Conservation (phyloP, 1,140 invertebrate genomes). For the Leptinotarsa texana region DNA sequence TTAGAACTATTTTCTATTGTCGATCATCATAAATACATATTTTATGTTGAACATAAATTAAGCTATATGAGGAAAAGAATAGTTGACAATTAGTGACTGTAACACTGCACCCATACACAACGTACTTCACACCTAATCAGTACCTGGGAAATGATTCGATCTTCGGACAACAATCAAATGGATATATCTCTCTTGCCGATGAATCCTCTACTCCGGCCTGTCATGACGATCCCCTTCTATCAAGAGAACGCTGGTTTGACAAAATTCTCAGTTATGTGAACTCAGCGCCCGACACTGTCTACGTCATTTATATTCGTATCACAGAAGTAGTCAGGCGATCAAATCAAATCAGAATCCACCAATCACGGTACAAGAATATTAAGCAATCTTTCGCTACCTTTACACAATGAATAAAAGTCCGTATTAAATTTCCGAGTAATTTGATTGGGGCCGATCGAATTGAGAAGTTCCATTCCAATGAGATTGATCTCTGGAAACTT, state of each 20-base stretch:
- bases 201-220: not conserved
- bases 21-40: too few species aligned
- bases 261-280: slow-evolving; percentile 25
- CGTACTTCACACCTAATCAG: too few species aligned
- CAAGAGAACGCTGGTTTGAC: not conserved
- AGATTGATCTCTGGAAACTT: not conserved
- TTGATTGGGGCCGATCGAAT: not conserved
- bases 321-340: slow-evolving; percentile 44
- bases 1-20: too few species aligned
- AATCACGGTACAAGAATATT: slow-evolving; percentile 46
- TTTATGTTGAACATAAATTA: too few species aligned
- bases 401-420: slow-evolving; percentile 13
- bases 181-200: too few species aligned
- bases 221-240: not conserved
- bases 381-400: slow-evolving; percentile 33
- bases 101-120: too few species aligned
- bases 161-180: too few species aligned
- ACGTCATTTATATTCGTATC: slow-evolving; percentile 45
- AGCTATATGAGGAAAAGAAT: too few species aligned
- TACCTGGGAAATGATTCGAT: too few species aligned
- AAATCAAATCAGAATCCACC: slow-evolving; percentile 49
- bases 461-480: not conserved
- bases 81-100: too few species aligned
- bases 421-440: slow-evolving; percentile 16
- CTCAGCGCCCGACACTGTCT: slow-evolving; percentile 29